A percentile compares a stretch with the other conserved stretches of the same genome.
Conservation (phyloP, 2,113 vertebrate species). For the Nasalis larvatus region DNA sequence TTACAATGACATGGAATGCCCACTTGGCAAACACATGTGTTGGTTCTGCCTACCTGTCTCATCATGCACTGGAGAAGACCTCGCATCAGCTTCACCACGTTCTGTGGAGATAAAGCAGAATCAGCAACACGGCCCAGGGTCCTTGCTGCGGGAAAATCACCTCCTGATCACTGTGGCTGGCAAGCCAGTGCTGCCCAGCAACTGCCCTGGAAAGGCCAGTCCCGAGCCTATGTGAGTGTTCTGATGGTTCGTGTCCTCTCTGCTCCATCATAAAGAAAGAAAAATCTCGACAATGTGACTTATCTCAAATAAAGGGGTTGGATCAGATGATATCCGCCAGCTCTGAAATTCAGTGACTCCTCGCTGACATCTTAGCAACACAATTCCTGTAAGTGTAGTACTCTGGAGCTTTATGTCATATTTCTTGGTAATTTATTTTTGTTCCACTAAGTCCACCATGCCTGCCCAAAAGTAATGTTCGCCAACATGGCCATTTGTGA, state of each 20-base stretch:
- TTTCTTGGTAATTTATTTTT: conserved; percentile 54
- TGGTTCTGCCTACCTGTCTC: conserved; percentile 91
- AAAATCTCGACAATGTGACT: conserved; percentile 1
- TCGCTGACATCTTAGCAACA: background rate
- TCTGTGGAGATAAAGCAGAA: conserved; percentile 87
- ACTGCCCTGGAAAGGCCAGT: background rate
- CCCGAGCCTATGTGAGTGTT: background rate
- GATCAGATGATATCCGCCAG: background rate
- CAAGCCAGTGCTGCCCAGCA: background rate
- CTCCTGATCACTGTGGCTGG: background rate
- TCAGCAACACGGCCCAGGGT: background rate
- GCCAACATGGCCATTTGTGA: conserved; percentile 37
- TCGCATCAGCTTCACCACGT: conserved; percentile 98
- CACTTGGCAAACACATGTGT: background rate
- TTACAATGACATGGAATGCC: background rate
- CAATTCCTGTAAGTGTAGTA: background rate
- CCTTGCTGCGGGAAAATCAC: background rate
- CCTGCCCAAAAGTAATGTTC: conserved; percentile 33
- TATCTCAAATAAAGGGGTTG: background rate
- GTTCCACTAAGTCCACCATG: background rate
- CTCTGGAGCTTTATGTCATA: background rate
- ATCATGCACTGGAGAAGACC: conserved; percentile 99
- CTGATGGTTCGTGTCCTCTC: background rate
- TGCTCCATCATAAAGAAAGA: background rate
- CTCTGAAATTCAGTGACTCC: background rate